Evolutionary conservation across 2,797 vertebrate species (phyloP).

Genomic region (Tapirus indicus): DNA sequence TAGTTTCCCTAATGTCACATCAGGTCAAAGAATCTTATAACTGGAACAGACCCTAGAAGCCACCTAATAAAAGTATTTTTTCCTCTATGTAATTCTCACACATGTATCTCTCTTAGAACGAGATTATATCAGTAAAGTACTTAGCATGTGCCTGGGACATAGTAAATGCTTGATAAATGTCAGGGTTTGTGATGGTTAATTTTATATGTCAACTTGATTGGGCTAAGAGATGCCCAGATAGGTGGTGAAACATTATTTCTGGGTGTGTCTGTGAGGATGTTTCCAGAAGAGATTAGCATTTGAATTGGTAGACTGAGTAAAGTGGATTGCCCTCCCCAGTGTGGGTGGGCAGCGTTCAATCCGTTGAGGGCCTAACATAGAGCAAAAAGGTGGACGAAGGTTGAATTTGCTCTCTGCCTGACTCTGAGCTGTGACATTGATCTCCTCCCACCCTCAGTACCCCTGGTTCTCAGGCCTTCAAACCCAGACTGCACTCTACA

Average conservation of each 20-base stretch:
- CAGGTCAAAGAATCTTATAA: not conserved
- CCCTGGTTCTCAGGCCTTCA: not conserved
- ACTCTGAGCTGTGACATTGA: not conserved
- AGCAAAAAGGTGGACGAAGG: not conserved
- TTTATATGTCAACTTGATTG: not conserved
- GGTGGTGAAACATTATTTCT: not conserved
- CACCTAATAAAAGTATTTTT: conserved; percentile 10
- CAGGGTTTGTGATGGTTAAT: not conserved
- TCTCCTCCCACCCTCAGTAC: not conserved
- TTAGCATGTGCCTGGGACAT: not conserved
- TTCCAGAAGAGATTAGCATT: not conserved
- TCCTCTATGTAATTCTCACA: not conserved
- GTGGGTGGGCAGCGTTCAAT: not conserved
- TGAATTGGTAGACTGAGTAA: not conserved
- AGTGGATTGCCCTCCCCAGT: not conserved
- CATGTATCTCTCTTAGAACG: not conserved
- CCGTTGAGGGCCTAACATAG: too few species aligned
- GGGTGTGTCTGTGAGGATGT: not conserved
- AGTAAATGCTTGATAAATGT: conserved; percentile 8
- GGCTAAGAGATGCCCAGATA: not conserved
- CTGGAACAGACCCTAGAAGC: conserved; percentile 19
- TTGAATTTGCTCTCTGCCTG: not conserved
- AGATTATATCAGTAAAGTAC: not conserved
- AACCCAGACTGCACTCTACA: not conserved
- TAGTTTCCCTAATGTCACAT: not conserved